Conservation (phyloP, 2,113 vertebrate genomes). For the Perca flavescens region DNA sequence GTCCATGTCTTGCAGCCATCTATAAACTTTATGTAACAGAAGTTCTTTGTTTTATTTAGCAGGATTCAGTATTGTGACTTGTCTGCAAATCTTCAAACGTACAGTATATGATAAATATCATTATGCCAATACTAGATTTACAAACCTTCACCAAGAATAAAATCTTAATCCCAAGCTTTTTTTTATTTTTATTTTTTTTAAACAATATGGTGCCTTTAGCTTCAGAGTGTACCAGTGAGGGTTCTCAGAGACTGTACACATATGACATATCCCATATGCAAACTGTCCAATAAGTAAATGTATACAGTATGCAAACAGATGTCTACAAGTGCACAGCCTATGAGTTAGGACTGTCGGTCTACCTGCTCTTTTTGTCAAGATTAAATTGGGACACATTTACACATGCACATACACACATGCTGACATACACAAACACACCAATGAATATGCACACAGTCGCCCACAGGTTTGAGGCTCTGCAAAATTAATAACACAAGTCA, state of each 20-base stretch:
- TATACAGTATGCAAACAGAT: background rate
- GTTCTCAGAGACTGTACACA: background rate
- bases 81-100: background rate
- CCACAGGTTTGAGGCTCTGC: slow-evolving; percentile 12
- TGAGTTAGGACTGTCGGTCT: slow-evolving; percentile 6
- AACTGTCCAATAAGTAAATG: background rate
- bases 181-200: no score
- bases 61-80: background rate
- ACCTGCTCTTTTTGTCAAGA: background rate
- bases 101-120: background rate
- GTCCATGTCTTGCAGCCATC: background rate
- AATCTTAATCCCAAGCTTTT: no score
- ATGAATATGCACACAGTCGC: background rate
- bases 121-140: no score
- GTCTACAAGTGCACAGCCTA: background rate
- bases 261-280: background rate
- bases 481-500: slow-evolving; percentile 59
- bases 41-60: background rate
- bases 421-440: background rate
- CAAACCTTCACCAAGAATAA: no score
- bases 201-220: background rate
- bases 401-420: background rate
- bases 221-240: background rate
- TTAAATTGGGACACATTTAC: slow-evolving; percentile 1
- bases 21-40: background rate